Percentiles rank a stretch among this genome's conserved stretches.
phyloP scores from a whole-genome alignment of 2,797 vertebrate genomes.

The Neostethus bicornis region DNA sequence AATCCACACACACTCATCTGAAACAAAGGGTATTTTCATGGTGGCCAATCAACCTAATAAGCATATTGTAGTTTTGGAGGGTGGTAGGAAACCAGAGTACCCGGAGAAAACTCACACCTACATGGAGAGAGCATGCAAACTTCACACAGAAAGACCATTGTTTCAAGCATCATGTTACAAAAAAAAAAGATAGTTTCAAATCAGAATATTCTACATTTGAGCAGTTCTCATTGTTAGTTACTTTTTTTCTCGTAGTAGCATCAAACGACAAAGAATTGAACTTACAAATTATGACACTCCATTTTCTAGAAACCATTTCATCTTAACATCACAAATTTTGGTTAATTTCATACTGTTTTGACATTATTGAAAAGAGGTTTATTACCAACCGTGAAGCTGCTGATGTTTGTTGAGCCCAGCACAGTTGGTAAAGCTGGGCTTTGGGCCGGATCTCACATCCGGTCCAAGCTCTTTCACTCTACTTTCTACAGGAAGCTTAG shows the following conservation, averaged over 20 bases:
- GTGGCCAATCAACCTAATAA: too few relatives aligned
- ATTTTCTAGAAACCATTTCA: not conserved
- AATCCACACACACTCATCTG: too few relatives aligned
- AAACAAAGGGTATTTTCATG: too few relatives aligned
- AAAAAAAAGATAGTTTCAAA: not conserved
- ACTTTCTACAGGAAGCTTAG: too few relatives aligned
- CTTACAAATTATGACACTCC: not conserved
- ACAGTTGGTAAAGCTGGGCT: not conserved
- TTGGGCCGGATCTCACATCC: too few relatives aligned
- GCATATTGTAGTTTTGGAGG: too few relatives aligned
- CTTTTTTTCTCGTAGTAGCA: not conserved
- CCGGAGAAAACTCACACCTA: too few relatives aligned
- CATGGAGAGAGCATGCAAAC: too few relatives aligned
- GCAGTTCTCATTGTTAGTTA: too few relatives aligned
- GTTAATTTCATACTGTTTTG: not conserved
- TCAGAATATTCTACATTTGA: not conserved
- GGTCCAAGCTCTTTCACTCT: not conserved
- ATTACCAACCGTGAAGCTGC: not conserved
- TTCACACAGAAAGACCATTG: too few relatives aligned
- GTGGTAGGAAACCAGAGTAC: too few relatives aligned
- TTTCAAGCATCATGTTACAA: too few relatives aligned
- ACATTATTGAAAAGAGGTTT: not conserved
- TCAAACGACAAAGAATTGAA: not conserved
- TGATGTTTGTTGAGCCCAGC: not conserved
- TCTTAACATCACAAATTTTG: not conserved